Conservation (phyloP, 23 tunicate genomes). For the Pegea sp. region DNA sequence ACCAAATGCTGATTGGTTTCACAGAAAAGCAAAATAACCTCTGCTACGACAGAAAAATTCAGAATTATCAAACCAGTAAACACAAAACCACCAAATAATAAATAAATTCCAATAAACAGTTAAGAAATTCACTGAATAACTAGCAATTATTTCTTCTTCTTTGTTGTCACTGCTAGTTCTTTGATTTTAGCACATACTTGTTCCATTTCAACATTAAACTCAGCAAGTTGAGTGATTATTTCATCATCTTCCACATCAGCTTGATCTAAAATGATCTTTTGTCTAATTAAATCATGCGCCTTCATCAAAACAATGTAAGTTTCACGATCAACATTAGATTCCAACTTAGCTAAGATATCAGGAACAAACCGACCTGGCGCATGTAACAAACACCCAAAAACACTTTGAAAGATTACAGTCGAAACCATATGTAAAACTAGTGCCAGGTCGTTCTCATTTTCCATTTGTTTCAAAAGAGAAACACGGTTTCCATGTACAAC, state of each 20-base stretch:
- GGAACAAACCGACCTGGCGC: slow-evolving; percentile 48
- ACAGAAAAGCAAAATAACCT: no score
- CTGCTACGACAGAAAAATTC: no score
- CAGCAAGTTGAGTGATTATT: no score
- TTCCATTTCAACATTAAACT: not conserved
- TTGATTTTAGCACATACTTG: slow-evolving; percentile 6
- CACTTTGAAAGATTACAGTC: slow-evolving; percentile 32
- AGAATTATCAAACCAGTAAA: no score
- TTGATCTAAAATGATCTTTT: not conserved
- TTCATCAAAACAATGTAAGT: not conserved
- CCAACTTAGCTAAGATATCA: slow-evolving; percentile 1
- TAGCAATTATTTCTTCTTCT: slow-evolving; percentile 11
- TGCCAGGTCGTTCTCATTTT: slow-evolving; percentile 24
- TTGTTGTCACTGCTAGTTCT: slow-evolving; percentile 9
- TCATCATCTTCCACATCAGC: not conserved
- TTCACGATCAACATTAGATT: slow-evolving; percentile 1
- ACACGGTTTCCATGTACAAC: slow-evolving; percentile 47
- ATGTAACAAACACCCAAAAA: slow-evolving; percentile 33
- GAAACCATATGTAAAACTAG: slow-evolving; percentile 15
- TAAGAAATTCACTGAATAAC: no score
- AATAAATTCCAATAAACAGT: no score
- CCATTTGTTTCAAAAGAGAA: slow-evolving; percentile 38
- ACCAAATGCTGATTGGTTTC: no score
- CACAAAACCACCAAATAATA: no score
- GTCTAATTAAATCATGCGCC: not conserved